Conservation (phyloP, 2,888 invertebrate genomes). For the Drosophila glabriapex region DNA sequence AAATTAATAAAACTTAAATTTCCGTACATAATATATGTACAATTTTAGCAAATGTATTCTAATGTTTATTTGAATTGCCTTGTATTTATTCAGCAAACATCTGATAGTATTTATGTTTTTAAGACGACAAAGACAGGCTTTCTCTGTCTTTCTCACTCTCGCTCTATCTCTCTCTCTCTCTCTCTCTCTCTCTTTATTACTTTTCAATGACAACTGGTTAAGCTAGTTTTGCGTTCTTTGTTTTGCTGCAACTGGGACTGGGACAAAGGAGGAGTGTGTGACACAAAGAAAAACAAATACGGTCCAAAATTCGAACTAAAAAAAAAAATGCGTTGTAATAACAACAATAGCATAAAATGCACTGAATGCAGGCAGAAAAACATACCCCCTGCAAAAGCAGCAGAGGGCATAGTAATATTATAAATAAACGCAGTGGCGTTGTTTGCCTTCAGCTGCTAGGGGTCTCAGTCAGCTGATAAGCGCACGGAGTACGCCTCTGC, state of each 20-base stretch:
- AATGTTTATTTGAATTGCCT: background rate
- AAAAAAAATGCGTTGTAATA: conserved; percentile 29
- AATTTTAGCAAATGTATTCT: background rate
- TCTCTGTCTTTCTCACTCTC: background rate
- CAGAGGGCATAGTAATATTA: conserved; percentile 27
- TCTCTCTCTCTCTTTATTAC: background rate
- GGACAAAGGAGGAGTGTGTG: conserved; percentile 32
- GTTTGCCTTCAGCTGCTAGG: conserved; percentile 4
- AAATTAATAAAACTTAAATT: background rate
- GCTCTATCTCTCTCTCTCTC: background rate
- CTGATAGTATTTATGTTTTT: conserved; percentile 45
- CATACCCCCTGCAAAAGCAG: conserved; percentile 33
- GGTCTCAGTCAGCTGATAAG: conserved; percentile 54
- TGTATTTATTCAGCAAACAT: conserved; percentile 25
- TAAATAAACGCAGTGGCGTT: conserved; percentile 40
- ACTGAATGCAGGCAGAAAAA: conserved; percentile 21
- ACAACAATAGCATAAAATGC: conserved; percentile 30
- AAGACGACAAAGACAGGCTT: background rate
- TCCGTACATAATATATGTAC: background rate
- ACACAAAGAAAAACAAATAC: conserved; percentile 32
- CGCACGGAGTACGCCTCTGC: conserved; percentile 29
- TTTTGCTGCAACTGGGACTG: conserved; percentile 15
- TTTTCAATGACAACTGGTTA: conserved; percentile 43
- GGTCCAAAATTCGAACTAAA: conserved; percentile 2
- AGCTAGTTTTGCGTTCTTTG: conserved; percentile 49